phyloP scores from a whole-genome alignment of 2,113 vertebrate genomes.

The Diadophis punctatus region DNA sequence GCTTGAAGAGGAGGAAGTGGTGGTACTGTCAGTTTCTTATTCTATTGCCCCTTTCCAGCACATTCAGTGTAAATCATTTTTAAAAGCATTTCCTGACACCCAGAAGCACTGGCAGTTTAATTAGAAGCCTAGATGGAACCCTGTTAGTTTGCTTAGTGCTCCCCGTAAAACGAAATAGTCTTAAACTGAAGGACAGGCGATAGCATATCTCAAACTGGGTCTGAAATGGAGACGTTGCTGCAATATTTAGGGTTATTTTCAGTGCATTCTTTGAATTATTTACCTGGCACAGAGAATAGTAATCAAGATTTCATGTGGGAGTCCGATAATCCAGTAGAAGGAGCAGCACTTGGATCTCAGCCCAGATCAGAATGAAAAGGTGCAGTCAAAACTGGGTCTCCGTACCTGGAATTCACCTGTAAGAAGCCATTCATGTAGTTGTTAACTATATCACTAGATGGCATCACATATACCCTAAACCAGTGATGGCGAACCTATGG shows the following conservation, averaged over 20 bases:
- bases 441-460: background rate
- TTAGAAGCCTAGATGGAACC: background rate
- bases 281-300: background rate
- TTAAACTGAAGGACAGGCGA: conserved; percentile 42
- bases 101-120: conserved; percentile 14
- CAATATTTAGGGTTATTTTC: conserved; percentile 6
- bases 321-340: background rate
- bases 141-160: conserved; percentile 2
- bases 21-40: background rate
- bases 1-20: background rate
- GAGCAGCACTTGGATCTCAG: background rate
- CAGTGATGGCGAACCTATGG: too few species aligned
- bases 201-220: conserved; percentile 41
- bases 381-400: background rate
- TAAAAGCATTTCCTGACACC: background rate
- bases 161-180: conserved; percentile 41
- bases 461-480: background rate
- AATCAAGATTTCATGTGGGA: background rate
- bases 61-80: background rate
- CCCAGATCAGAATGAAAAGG: background rate
- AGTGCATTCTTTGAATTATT: background rate
- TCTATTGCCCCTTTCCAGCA: background rate
- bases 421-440: background rate
- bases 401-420: background rate
- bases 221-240: conserved; percentile 21